Conservation (phyloP, 2,888 invertebrate genomes). For the Stomorhina lunata region DNA sequence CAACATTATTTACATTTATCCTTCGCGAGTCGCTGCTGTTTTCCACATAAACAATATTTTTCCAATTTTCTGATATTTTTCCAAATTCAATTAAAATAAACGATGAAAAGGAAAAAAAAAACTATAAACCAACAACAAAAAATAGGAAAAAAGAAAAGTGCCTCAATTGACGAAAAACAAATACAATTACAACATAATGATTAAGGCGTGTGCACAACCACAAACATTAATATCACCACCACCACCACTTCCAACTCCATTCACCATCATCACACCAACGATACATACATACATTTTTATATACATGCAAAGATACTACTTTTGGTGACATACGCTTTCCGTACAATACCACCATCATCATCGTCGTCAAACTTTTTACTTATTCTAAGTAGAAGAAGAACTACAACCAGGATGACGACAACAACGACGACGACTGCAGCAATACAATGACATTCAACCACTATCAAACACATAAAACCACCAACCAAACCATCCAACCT, state of each 20-base stretch:
- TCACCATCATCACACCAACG: constrained; percentile 61
- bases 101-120: constrained; percentile 53
- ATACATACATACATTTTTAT: background rate
- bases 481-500: constrained; percentile 18
- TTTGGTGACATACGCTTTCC: constrained; percentile 5
- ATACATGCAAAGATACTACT: background rate
- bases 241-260: constrained; percentile 71
- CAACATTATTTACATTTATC: constrained; percentile 65
- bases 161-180: constrained; percentile 66
- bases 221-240: constrained; percentile 67
- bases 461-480: constrained; percentile 56
- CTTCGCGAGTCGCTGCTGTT: constrained; percentile 59
- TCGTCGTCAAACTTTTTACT: constrained; percentile 14
- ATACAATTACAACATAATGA: constrained; percentile 65
- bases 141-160: constrained; percentile 59
- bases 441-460: constrained; percentile 60
- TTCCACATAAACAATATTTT: constrained; percentile 60
- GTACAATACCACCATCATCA: constrained; percentile 69
- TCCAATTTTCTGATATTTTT: constrained; percentile 66
- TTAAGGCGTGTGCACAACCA: constrained; percentile 66
- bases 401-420: constrained; percentile 50
- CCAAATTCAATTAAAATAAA: constrained; percentile 64
- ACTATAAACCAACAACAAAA: constrained; percentile 52
- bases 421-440: constrained; percentile 33
- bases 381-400: constrained; percentile 67